These are phyloP conservation scores for Tokudaia tokunoshimensis DNA, from an alignment of 2,797 vertebrate species.

Conservation along the genomic window DNA sequence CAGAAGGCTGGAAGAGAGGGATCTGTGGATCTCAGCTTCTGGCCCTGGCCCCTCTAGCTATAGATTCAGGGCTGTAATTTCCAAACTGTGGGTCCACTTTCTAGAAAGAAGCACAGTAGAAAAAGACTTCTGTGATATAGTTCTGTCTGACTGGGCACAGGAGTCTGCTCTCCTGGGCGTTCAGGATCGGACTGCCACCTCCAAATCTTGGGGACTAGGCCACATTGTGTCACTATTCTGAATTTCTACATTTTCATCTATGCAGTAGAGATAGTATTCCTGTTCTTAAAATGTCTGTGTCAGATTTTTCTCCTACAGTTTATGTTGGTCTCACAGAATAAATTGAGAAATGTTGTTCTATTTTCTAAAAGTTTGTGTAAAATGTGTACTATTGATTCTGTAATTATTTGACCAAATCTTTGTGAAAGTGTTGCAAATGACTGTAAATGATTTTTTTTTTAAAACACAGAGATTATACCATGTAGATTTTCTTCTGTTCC, in stretches of 20 bases:
- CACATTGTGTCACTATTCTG: not conserved
- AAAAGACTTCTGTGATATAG: not conserved
- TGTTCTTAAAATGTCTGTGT: not conserved
- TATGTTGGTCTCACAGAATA: not conserved
- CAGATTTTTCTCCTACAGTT: not conserved
- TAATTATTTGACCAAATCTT: not conserved
- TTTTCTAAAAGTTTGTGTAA: conserved; percentile 10
- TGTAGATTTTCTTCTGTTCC: conserved; percentile 49
- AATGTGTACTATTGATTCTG: not conserved
- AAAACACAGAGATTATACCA: not conserved
- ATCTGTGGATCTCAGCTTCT: not conserved
- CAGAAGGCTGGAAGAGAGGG: not conserved
- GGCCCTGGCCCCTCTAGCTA: not conserved
- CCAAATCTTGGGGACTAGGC: not conserved
- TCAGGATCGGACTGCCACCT: not conserved
- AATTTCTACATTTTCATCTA: not conserved
- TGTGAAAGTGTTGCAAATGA: conserved; percentile 8
- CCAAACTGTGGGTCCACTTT: not conserved
- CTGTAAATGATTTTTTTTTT: not conserved
- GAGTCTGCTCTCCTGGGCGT: not conserved
- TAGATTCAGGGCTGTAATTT: not conserved
- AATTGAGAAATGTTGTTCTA: not conserved
- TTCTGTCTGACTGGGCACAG: not conserved
- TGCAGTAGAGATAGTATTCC: too few species aligned
- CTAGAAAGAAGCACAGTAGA: not conserved